Percentiles rank a stretch among this genome's conserved stretches.
Conservation (phyloP, 2,797 vertebrate genomes). For the Xyrichtys novacula region DNA sequence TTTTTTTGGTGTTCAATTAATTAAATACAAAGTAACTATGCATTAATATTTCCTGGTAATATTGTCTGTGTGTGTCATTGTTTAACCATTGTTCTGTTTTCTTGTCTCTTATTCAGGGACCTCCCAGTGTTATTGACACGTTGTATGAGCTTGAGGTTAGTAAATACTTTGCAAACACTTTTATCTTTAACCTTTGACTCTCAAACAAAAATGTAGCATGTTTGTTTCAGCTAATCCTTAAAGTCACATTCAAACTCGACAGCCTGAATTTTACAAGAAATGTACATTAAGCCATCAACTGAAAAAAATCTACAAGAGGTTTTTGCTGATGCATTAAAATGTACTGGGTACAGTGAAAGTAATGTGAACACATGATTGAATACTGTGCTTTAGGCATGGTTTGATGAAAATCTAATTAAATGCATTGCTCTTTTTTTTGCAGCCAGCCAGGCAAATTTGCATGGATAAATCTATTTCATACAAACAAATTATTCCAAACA, state of each 20-base stretch:
- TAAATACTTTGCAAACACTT: slow-evolving; percentile 23
- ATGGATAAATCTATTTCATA: slow-evolving; percentile 79
- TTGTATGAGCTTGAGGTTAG: slow-evolving; percentile 77
- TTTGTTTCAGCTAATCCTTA: too few species aligned
- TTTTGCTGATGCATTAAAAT: not conserved
- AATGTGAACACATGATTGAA: too few species aligned
- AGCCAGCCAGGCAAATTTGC: slow-evolving; percentile 78
- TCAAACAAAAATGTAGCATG: not conserved
- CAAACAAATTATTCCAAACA: slow-evolving; percentile 78
- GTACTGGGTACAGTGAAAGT: not conserved
- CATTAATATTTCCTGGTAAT: too few species aligned
- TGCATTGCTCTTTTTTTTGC: slow-evolving; percentile 2
- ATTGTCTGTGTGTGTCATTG: too few species aligned
- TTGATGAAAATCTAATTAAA: not conserved
- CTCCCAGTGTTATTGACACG: slow-evolving; percentile 65
- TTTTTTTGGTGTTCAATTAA: too few species aligned
- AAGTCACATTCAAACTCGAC: too few species aligned
- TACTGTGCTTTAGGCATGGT: too few species aligned
- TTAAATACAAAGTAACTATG: too few species aligned
- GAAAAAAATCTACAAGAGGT: not conserved
- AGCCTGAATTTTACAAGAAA: too few species aligned
- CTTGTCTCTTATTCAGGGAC: slow-evolving; percentile 61
- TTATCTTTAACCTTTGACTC: slow-evolving; percentile 40
- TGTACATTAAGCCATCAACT: too few species aligned
- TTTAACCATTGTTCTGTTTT: slow-evolving; percentile 9